Conservation (phyloP, 1,140 invertebrate species). For the Phymastichus coffea region DNA sequence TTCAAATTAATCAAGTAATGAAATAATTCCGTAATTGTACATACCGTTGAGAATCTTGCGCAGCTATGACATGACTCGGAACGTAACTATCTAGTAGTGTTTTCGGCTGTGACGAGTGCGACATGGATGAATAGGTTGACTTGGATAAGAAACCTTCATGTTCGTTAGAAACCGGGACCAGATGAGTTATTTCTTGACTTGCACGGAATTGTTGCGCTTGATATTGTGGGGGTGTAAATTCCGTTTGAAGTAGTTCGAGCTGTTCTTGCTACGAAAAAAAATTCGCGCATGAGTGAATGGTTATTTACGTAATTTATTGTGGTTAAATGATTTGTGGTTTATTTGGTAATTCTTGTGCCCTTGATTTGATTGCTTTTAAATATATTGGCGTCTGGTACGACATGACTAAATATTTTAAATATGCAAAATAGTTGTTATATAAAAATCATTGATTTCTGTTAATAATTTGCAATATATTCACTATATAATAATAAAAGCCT, state of each 20-base stretch:
- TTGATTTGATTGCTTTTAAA: background rate
- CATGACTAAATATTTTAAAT: too few species aligned
- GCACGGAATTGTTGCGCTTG: slow-evolving; percentile 42
- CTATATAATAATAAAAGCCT: too few species aligned
- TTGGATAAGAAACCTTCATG: slow-evolving; percentile 36
- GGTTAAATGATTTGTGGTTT: background rate
- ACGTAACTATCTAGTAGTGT: slow-evolving; percentile 50
- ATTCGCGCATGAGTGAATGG: too few species aligned
- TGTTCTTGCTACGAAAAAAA: background rate
- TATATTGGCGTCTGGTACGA: too few species aligned
- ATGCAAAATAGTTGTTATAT: too few species aligned
- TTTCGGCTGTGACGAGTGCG: slow-evolving; percentile 35
- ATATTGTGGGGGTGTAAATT: slow-evolving; percentile 36
- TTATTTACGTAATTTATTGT: too few species aligned
- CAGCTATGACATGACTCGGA: slow-evolving; percentile 49
- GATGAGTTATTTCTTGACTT: slow-evolving; percentile 25
- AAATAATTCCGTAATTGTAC: background rate
- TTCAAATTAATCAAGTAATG: too few species aligned
- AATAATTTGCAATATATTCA: too few species aligned
- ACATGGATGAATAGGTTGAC: slow-evolving; percentile 23
- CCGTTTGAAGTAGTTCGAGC: background rate
- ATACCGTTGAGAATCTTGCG: slow-evolving; percentile 49
- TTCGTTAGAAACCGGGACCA: slow-evolving; percentile 33
- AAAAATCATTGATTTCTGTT: too few species aligned
- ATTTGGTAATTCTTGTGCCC: background rate